Evolutionary conservation across 2,797 vertebrate genomes (phyloP).

Genomic region (Cuniculus paca): DNA sequence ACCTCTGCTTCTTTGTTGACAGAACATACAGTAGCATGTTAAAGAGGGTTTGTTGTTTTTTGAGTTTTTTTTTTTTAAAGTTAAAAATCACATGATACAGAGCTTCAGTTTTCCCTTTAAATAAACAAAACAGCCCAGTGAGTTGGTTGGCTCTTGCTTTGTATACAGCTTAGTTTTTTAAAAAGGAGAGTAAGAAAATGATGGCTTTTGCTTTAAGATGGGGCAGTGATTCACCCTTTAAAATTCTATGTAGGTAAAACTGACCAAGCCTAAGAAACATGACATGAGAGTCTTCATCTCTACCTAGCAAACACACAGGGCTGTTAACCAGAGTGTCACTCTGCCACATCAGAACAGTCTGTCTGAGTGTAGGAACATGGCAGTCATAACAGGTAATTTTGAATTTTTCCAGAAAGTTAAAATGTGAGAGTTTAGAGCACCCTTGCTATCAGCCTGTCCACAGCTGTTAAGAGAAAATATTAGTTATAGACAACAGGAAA

Average conservation of each 20-base stretch:
- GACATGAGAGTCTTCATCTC: background rate
- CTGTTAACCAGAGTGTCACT: background rate
- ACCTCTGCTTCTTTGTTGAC: slow-evolving; percentile 75
- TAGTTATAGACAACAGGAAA: slow-evolving; percentile 24
- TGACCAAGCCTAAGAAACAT: background rate
- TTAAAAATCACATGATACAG: slow-evolving; percentile 81
- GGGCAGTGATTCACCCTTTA: background rate
- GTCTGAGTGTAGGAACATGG: background rate
- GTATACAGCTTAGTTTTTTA: slow-evolving; percentile 63
- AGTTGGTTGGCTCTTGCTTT: slow-evolving; percentile 72
- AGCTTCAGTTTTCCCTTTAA: slow-evolving; percentile 81
- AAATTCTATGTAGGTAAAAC: background rate
- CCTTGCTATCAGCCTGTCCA: background rate
- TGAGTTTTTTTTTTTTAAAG: slow-evolving; percentile 63
- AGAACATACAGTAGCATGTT: slow-evolving; percentile 81
- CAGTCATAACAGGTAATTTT: slow-evolving; percentile 9
- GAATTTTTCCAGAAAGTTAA: slow-evolving; percentile 49
- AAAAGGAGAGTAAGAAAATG: slow-evolving; percentile 47
- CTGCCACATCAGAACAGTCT: background rate
- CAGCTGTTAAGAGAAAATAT: background rate
- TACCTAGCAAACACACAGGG: background rate
- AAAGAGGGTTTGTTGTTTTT: slow-evolving; percentile 19
- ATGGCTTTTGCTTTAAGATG: slow-evolving; percentile 38
- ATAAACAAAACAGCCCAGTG: slow-evolving; percentile 82
- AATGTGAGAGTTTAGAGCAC: background rate